Conservation (phyloP, 1,140 invertebrate species). For the Drosophila burlai region DNA sequence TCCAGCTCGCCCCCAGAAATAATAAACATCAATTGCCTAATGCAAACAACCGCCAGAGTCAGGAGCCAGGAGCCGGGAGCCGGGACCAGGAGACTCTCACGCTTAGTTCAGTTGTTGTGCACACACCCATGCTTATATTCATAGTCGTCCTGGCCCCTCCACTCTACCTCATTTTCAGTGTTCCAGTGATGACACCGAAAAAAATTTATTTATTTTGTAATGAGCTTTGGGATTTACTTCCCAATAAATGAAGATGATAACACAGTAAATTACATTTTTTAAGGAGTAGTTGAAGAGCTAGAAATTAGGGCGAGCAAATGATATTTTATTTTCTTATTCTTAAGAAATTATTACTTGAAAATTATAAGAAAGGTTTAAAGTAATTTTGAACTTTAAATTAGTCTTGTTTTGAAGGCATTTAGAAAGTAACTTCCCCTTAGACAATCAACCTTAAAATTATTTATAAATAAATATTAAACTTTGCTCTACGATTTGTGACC, state of each 20-base stretch:
- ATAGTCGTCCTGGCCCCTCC: conserved; percentile 9
- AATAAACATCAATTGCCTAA: conserved; percentile 75
- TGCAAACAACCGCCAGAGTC: conserved; percentile 57
- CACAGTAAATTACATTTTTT: too few relatives aligned
- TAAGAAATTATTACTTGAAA: not conserved
- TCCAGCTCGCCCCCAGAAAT: conserved; percentile 39
- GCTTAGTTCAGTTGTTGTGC: conserved; percentile 39
- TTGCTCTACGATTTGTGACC: not conserved
- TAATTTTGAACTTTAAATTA: not conserved
- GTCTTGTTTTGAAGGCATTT: not conserved
- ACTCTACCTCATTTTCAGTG: not conserved
- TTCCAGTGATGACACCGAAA: not conserved
- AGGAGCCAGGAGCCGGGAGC: not conserved
- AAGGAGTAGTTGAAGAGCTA: too few relatives aligned
- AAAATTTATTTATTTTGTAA: not conserved
- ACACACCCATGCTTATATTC: conserved; percentile 39
- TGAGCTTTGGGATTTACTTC: not conserved
- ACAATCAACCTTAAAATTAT: too few relatives aligned
- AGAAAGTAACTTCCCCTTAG: not conserved
- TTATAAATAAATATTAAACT: too few relatives aligned
- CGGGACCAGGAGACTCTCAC: conserved; percentile 19
- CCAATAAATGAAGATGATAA: not conserved
- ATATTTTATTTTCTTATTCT: not conserved
- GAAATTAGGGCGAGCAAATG: too few relatives aligned
- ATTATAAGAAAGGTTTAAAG: not conserved